Evolutionary conservation across 2,113 vertebrate species (phyloP).

Genomic region (Crypturellus undulatus): DNA sequence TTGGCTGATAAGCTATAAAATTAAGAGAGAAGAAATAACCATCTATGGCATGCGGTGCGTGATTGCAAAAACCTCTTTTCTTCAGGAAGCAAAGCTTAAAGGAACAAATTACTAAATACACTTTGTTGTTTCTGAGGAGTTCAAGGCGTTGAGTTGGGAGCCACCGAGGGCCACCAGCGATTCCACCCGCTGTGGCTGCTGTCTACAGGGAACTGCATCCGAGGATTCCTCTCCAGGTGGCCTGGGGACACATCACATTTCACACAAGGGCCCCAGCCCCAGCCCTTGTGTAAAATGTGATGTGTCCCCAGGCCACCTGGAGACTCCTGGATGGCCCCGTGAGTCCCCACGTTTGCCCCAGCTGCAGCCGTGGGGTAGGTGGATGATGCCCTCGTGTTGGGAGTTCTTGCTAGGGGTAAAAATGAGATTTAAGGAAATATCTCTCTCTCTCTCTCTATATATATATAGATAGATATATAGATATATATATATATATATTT

Average conservation of each 20-base stretch:
- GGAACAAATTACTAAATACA: neutral
- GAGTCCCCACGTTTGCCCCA: rapidly evolving
- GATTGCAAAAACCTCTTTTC: neutral
- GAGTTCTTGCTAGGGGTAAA: neutral
- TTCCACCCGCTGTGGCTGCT: rapidly evolving
- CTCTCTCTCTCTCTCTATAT: too few relatives aligned
- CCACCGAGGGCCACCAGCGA: rapidly evolving
- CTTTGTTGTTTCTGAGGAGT: neutral
- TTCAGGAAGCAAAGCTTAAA: neutral
- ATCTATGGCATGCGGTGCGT: neutral
- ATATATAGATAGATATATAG: too few relatives aligned
- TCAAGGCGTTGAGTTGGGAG: neutral
- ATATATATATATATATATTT: neutral
- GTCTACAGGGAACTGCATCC: neutral
- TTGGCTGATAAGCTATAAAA: neutral
- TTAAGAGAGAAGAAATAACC: rapidly evolving
- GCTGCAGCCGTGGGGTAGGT: rapidly evolving
- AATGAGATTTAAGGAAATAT: neutral
- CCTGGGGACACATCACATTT: too few relatives aligned
- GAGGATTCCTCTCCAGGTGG: too few relatives aligned
- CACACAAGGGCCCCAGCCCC: too few relatives aligned
- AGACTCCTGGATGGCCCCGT: neutral
- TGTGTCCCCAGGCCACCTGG: neutral
- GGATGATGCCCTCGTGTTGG: neutral
- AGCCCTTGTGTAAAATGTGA: neutral